Conservation (phyloP, 2,888 invertebrate species). For the Serrognathus titanus region DNA sequence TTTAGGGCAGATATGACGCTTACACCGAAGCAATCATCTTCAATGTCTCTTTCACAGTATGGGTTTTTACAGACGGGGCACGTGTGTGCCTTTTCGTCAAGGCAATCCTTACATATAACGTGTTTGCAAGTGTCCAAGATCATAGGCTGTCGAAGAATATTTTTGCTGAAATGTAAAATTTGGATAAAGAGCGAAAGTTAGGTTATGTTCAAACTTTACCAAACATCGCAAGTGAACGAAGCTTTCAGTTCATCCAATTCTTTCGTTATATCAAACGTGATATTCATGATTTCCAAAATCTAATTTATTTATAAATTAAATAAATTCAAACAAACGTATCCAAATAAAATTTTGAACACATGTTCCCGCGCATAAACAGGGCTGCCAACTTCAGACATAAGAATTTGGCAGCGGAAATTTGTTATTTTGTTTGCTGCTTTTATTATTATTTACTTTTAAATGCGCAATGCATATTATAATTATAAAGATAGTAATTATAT, state of each 20-base stretch:
- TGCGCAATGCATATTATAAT: too few species aligned
- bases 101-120: slow-evolving; percentile 8
- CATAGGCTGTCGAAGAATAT: slow-evolving; percentile 9
- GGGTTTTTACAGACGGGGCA: slow-evolving; percentile 7
- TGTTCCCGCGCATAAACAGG: too few species aligned
- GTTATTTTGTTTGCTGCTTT: too few species aligned
- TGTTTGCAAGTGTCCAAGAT: slow-evolving; percentile 15
- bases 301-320: neutral
- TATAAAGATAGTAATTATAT: too few species aligned
- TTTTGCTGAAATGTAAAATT: slow-evolving; percentile 5
- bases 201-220: slow-evolving; percentile 1
- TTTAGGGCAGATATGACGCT: slow-evolving; percentile 4
- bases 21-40: neutral
- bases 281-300: neutral
- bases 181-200: neutral
- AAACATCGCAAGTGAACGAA: slow-evolving; percentile 10
- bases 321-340: neutral
- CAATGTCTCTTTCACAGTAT: slow-evolving; percentile 4
- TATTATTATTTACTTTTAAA: too few species aligned
- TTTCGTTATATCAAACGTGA: slow-evolving; percentile 7
- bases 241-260: slow-evolving; percentile 11
- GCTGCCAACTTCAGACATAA: too few species aligned
- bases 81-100: slow-evolving; percentile 2
- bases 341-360: too few species aligned
- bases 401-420: too few species aligned